A percentile compares a stretch with the other conserved stretches of the same genome.
Evolutionary conservation across 37 sponge, comb jelly and placozoan genomes (phyloP).

Genomic region (Lycopodina hypogea): DNA sequence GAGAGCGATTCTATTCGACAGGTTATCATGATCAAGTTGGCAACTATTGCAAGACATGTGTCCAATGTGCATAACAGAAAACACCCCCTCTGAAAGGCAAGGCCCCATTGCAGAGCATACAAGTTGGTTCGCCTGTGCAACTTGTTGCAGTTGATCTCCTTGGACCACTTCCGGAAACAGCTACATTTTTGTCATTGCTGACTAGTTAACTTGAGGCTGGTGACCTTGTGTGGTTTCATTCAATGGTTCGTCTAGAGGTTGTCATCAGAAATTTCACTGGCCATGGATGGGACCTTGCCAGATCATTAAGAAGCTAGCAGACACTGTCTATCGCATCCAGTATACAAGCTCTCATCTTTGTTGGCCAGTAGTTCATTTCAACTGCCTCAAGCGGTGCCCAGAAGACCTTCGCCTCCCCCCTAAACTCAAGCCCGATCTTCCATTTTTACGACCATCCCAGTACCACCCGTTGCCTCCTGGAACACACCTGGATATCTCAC

Average conservation of each 20-base stretch:
- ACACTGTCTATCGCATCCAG: constrained; percentile 6
- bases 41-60: constrained; percentile 25
- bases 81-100: constrained; percentile 4
- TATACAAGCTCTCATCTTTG: background rate
- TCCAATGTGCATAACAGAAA: constrained; percentile 8
- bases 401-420: background rate
- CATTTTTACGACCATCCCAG: background rate
- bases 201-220: constrained; percentile 22
- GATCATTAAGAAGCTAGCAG: background rate
- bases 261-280: background rate
- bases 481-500: background rate
- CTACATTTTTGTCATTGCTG: constrained; percentile 21
- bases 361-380: constrained; percentile 12
- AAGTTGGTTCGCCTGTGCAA: constrained; percentile 18
- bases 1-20: constrained; percentile 45
- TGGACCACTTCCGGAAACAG: constrained; percentile 13
- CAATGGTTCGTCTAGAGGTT: background rate
- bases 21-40: background rate
- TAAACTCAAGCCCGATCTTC: background rate
- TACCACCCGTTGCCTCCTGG: background rate
- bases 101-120: constrained; percentile 14
- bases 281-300: constrained; percentile 18
- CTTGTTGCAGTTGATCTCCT: constrained; percentile 19
- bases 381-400: constrained; percentile 12
- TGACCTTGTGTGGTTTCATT: constrained; percentile 19